These are phyloP conservation scores for Melanocharis versteri DNA, from an alignment of 2,113 vertebrate species.

Conservation along the genomic window DNA sequence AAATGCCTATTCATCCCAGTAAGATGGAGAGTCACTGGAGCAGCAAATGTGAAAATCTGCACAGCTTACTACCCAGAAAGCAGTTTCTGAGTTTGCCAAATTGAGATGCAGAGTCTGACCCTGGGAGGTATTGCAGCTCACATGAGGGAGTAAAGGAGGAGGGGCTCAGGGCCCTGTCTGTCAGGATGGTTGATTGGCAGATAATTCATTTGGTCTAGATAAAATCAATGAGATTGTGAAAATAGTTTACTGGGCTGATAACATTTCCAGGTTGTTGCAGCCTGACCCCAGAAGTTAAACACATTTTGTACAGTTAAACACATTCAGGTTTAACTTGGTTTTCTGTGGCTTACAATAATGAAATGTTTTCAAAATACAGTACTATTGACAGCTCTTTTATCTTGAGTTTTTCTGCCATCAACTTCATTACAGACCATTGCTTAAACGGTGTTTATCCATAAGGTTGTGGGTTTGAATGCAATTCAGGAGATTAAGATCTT, in stretches of 20 bases:
- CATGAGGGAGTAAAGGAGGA: neutral
- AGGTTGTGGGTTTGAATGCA: neutral
- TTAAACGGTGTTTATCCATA: neutral
- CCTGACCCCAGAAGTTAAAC: neutral
- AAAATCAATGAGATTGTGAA: neutral
- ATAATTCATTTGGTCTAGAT: neutral
- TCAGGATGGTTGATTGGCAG: neutral
- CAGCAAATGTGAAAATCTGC: slow-evolving; percentile 77
- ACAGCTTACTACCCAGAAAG: slow-evolving; percentile 57
- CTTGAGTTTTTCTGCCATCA: neutral
- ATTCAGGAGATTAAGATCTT: neutral
- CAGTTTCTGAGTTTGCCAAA: slow-evolving; percentile 62
- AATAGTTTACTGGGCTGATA: neutral
- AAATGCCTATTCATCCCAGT: slow-evolving; percentile 75
- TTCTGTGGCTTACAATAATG: neutral
- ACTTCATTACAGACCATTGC: neutral
- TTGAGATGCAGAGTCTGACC: slow-evolving; percentile 52
- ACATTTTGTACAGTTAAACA: neutral
- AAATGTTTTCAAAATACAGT: neutral
- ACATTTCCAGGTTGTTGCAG: neutral
- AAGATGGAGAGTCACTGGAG: slow-evolving; percentile 67
- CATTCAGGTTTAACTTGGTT: neutral
- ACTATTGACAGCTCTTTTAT: neutral
- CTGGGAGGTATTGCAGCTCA: slow-evolving; percentile 23
- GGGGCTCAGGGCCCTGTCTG: neutral